phyloP scores from a whole-genome alignment of 2,888 invertebrate species.

The Microdon myrmicae region DNA sequence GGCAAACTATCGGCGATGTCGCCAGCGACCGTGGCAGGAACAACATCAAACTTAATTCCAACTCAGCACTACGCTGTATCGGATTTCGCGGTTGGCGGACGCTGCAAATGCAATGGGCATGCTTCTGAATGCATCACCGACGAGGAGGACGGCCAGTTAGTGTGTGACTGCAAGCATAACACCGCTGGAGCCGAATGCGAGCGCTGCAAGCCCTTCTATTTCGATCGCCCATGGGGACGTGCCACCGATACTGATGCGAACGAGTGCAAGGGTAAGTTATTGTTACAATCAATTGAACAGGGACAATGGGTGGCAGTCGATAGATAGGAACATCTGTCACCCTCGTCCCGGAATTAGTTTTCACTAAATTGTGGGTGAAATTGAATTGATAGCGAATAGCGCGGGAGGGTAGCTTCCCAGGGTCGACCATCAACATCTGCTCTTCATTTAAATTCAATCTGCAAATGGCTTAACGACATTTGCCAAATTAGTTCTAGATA shows the following conservation, averaged over 20 bases:
- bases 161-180: conserved; percentile 98
- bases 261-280: conserved; percentile 96
- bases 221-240: conserved; percentile 98
- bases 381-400: conserved; percentile 31
- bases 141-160: conserved; percentile 78
- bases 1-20: conserved; percentile 62
- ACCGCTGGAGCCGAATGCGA: conserved; percentile 99
- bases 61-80: conserved; percentile 93
- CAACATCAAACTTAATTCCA: conserved; percentile 62
- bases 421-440: conserved; percentile 40
- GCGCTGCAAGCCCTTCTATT: conserved; percentile 98
- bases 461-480: conserved; percentile 52
- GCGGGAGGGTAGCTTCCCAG: conserved; percentile 9
- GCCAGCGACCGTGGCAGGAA: conserved; percentile 58
- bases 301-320: background rate
- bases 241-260: conserved; percentile 96
- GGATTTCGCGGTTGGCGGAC: conserved; percentile 96
- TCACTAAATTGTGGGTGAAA: conserved; percentile 50
- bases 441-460: conserved; percentile 53
- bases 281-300: conserved; percentile 1
- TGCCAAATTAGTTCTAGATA: conserved; percentile 46
- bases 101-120: conserved; percentile 99
- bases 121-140: conserved; percentile 87
- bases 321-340: conserved; percentile 13
- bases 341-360: conserved; percentile 34